Evolutionary conservation across 2,888 invertebrate genomes (phyloP).

Genomic region (Dynastes grantii): DNA sequence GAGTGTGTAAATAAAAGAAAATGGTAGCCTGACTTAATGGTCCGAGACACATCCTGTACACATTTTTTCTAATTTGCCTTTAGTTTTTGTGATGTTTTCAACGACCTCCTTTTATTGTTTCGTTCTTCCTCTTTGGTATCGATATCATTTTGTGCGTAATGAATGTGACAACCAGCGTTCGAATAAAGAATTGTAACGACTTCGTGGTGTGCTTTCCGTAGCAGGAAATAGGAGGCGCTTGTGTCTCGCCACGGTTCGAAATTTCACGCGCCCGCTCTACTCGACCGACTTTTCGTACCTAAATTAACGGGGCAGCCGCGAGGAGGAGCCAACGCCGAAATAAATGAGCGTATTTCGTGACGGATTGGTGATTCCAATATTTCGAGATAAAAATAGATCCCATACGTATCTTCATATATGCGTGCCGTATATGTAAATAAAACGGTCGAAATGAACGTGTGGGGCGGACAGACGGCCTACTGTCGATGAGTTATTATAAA

Average conservation of each 20-base stretch:
- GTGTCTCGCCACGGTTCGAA: slow-evolving; percentile 30
- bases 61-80: background rate
- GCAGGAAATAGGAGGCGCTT: slow-evolving; percentile 45
- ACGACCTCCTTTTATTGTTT: background rate
- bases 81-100: background rate
- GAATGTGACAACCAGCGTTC: slow-evolving; percentile 8
- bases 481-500: slow-evolving; percentile 30
- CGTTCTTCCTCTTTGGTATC: background rate
- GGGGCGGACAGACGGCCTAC: slow-evolving; percentile 35
- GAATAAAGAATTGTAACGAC: slow-evolving; percentile 36
- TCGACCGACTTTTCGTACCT: slow-evolving; percentile 38
- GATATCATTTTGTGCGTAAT: slow-evolving; percentile 25
- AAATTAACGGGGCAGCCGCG: slow-evolving; percentile 39
- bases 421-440: slow-evolving; percentile 31
- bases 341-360: slow-evolving; percentile 44
- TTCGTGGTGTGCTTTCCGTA: slow-evolving; percentile 20
- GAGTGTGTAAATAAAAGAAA: background rate
- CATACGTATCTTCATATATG: slow-evolving; percentile 1
- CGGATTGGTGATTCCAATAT: slow-evolving; percentile 45
- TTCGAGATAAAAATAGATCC: slow-evolving; percentile 41
- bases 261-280: slow-evolving; percentile 11
- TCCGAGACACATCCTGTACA: slow-evolving; percentile 14
- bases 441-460: slow-evolving; percentile 23
- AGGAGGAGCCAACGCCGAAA: slow-evolving; percentile 38
- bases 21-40: background rate